Evolutionary conservation across 2,797 vertebrate species (phyloP).

Genomic region (Peromyscus attwateri): DNA sequence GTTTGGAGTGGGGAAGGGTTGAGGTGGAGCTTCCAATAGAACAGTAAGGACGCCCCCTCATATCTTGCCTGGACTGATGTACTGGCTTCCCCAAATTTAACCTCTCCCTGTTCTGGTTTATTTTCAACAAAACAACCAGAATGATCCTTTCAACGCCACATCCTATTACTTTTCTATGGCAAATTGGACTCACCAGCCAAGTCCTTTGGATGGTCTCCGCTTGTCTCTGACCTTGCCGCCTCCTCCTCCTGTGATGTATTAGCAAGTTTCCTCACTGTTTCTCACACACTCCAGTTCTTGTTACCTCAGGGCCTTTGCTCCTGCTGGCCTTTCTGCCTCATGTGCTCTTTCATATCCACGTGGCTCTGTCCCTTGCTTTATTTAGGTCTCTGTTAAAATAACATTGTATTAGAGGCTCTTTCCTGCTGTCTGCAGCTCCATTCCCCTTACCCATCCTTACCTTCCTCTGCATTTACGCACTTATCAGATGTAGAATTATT

Average conservation of each 20-base stretch:
- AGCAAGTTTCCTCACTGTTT: not conserved
- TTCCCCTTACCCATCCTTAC: not conserved
- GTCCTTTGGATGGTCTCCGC: not conserved
- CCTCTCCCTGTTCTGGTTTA: accelerated
- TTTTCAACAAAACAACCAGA: not conserved
- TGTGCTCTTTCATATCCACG: not conserved
- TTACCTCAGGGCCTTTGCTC: not conserved
- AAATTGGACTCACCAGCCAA: not conserved
- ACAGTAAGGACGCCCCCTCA: not conserved
- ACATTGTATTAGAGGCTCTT: not conserved
- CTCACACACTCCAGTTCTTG: not conserved
- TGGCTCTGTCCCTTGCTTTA: not conserved
- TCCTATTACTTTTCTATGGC: not conserved
- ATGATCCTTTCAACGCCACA: not conserved
- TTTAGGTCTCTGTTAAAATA: not conserved
- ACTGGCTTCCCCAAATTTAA: not conserved
- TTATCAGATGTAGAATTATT: not conserved
- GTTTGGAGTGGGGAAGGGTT: no score
- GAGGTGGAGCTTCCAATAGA: no score
- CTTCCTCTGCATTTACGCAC: not conserved
- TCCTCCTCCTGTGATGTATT: not conserved
- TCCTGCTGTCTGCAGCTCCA: not conserved
- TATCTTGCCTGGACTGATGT: not conserved
- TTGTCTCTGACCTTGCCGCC: not conserved
- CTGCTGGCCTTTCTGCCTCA: not conserved